Conservation (phyloP, 1,140 invertebrate genomes). For the Pentalonia nigronervosa region DNA sequence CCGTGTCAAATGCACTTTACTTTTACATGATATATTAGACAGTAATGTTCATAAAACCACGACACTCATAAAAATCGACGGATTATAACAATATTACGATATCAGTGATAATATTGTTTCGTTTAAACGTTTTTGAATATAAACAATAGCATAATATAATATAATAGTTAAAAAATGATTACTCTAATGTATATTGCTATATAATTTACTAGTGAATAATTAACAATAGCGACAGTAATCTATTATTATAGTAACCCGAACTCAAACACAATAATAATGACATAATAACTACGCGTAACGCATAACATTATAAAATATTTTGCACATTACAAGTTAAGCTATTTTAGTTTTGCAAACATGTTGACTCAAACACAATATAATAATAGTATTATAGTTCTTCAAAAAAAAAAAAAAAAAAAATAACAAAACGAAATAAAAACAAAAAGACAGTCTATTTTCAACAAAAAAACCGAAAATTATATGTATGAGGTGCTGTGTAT, state of each 20-base stretch:
- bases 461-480: not conserved
- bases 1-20: not conserved
- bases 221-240: not conserved
- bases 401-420: not conserved
- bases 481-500: not conserved
- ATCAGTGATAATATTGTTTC: not conserved
- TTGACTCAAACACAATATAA: not conserved
- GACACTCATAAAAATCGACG: not conserved
- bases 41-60: not conserved
- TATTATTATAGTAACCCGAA: not conserved
- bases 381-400: not conserved
- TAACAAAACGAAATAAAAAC: no score
- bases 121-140: not conserved
- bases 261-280: not conserved
- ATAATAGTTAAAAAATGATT: not conserved
- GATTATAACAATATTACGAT: not conserved
- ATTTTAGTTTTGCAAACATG: not conserved
- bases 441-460: not conserved
- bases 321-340: not conserved
- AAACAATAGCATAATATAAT: not conserved
- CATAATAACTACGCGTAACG: not conserved
- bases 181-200: not conserved
- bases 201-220: not conserved
- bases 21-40: not conserved
- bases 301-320: no score